phyloP scores from a whole-genome alignment of 2,888 invertebrate genomes.

The Hydrotaea cyrtoneurina region DNA sequence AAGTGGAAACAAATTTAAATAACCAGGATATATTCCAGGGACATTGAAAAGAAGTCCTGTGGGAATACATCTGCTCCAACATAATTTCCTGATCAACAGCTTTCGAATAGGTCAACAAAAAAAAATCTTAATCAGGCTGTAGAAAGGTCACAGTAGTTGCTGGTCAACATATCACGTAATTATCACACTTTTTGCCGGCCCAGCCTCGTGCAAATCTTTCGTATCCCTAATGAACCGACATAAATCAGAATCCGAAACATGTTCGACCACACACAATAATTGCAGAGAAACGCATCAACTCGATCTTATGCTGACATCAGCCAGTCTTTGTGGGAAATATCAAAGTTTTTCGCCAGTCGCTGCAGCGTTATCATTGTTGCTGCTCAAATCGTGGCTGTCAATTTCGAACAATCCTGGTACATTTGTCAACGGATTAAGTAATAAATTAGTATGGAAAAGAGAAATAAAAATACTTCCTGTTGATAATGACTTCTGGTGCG shows the following conservation, averaged over 20 bases:
- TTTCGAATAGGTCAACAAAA: too few relatives aligned
- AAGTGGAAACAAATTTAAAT: too few relatives aligned
- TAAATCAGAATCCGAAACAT: not conserved
- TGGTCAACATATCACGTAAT: not conserved
- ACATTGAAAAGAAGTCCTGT: too few relatives aligned
- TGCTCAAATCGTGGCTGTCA: not conserved
- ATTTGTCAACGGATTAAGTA: not conserved
- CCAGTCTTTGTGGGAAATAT: too few relatives aligned
- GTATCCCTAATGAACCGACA: not conserved
- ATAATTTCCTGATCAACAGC: too few relatives aligned
- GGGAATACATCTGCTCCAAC: too few relatives aligned
- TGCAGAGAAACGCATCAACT: too few relatives aligned
- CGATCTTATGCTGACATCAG: not conserved
- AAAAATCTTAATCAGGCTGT: too few relatives aligned
- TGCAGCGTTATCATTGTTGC: too few relatives aligned
- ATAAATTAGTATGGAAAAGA: not conserved
- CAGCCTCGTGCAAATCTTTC: not conserved
- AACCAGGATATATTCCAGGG: too few relatives aligned
- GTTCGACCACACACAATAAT: not conserved
- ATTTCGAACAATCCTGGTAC: not conserved
- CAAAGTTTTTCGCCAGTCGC: too few relatives aligned
- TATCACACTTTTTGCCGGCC: not conserved
- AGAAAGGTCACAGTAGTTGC: too few relatives aligned
- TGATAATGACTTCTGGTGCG: not conserved
- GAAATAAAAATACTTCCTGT: conserved; percentile 15